Evolutionary conservation across 2,113 vertebrate genomes (phyloP).

Genomic region (Setophaga petechia): DNA sequence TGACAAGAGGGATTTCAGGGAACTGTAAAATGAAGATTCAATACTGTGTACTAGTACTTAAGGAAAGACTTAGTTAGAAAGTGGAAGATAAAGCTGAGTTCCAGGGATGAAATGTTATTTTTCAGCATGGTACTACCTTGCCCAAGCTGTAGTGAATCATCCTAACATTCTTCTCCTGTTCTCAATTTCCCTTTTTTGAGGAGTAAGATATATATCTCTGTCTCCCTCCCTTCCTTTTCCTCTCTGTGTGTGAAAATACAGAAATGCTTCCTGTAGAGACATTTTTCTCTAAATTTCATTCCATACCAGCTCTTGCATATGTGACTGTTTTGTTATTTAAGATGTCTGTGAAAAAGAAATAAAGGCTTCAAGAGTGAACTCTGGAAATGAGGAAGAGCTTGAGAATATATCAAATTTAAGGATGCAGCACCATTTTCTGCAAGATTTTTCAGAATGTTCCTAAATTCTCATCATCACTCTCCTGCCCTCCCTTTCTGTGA

Average conservation of each 20-base stretch:
- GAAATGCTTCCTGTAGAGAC: constrained; percentile 40
- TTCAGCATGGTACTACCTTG: not conserved
- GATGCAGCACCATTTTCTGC: constrained; percentile 33
- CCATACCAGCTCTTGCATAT: constrained; percentile 34
- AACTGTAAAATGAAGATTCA: not conserved
- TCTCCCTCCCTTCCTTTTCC: not conserved
- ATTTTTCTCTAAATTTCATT: constrained; percentile 33
- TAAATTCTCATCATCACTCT: not conserved
- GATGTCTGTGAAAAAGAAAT: constrained; percentile 74
- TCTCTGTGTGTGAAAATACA: constrained; percentile 15
- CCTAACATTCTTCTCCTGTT: not conserved
- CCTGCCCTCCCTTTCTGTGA: not conserved
- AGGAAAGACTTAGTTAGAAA: not conserved
- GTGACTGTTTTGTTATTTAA: constrained; percentile 72
- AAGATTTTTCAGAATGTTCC: not conserved
- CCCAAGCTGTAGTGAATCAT: not conserved
- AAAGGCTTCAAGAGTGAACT: constrained; percentile 53
- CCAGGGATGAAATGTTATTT: not conserved
- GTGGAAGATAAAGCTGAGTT: not conserved
- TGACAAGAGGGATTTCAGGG: not conserved
- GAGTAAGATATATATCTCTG: not conserved
- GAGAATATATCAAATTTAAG: not conserved
- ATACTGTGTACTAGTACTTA: not conserved
- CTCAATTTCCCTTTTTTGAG: not conserved
- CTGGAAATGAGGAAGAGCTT: not conserved